phyloP scores from a whole-genome alignment of 2,797 vertebrate genomes.

The Myiotriccus ornatus region DNA sequence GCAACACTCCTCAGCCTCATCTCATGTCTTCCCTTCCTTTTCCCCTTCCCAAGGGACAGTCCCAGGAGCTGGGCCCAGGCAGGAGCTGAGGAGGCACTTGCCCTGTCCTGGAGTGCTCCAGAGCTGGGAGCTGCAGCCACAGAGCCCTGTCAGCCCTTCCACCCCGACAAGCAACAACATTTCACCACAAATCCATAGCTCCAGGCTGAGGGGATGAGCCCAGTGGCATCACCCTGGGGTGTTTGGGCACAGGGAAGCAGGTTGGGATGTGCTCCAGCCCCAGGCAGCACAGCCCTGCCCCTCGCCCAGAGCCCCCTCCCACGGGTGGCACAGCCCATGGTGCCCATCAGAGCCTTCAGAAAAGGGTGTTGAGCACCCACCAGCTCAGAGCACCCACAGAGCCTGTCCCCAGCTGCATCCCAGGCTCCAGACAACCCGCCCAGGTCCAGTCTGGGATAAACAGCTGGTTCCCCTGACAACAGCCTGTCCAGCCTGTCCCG shows the following conservation, averaged over 20 bases:
- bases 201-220: neutral
- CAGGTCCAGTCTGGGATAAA: neutral
- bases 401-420: fast-evolving
- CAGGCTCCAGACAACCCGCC: neutral
- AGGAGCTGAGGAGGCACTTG: neutral
- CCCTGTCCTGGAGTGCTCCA: neutral
- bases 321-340: fast-evolving
- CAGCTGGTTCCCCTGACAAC: neutral
- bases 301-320: neutral
- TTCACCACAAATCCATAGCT: constrained; percentile 1
- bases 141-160: constrained; percentile 75
- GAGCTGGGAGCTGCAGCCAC: neutral
- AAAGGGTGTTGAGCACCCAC: neutral
- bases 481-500: neutral
- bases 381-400: neutral
- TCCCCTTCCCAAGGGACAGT: neutral
- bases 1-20: neutral
- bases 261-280: neutral
- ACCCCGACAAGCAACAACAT: neutral
- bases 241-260: fast-evolving
- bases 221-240: neutral
- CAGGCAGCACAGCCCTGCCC: neutral
- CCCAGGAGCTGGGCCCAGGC: neutral
- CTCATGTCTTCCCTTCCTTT: neutral
- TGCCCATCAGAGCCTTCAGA: fast-evolving